Evolutionary conservation across 2,888 invertebrate species (phyloP), one percentile per base, ranked within the genome.

Genomic region (Ochropleura leucogaster): DNA sequence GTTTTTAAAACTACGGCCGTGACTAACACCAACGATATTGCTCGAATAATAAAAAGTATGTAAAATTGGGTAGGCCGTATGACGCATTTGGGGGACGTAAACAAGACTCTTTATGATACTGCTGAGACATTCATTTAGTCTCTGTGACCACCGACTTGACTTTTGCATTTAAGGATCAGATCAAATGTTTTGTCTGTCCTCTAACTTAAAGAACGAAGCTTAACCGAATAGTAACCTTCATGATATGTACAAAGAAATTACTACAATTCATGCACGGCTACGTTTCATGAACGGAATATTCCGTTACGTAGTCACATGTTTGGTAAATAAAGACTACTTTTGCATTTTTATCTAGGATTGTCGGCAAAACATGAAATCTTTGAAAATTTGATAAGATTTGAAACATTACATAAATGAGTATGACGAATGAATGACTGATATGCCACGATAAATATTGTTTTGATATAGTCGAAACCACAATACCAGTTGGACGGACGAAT

Each of bases 91-190:
- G 78, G 77, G 77, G 84, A 88, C 86, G 88, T 90, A 91, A 92
- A 91, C 87, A 89, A 89, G 88, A 85, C 82, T 83, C 88, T 90
- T 90, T 90, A 91, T 85, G 89, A 85, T 77, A 62, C 84, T 82
- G 57, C 82, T 76, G 81, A 88, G 85, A 87, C 86, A 85, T 87
- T 85, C 80, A 83, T 85, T 80, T 81, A 72, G 76, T 73, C 80
- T 73, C 78, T 70, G 73, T 80, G 82, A 70, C 78, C 80, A 72
- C 79, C 68, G 77, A 80, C 80, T 85, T 77, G 70, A 68, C 76
- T 53, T 42, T 80, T 79, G 74, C 69, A 77, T 62, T 60, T 47
- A 49, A 55, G 84, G 69, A 80, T 74, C 53, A 70, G 74, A 73
- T 82, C 77, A 81, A 79, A 86, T 80, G 83, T 84, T 82, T 75